phyloP scores from a whole-genome alignment of 2,888 invertebrate species.

The Iphiclides podalirius region DNA sequence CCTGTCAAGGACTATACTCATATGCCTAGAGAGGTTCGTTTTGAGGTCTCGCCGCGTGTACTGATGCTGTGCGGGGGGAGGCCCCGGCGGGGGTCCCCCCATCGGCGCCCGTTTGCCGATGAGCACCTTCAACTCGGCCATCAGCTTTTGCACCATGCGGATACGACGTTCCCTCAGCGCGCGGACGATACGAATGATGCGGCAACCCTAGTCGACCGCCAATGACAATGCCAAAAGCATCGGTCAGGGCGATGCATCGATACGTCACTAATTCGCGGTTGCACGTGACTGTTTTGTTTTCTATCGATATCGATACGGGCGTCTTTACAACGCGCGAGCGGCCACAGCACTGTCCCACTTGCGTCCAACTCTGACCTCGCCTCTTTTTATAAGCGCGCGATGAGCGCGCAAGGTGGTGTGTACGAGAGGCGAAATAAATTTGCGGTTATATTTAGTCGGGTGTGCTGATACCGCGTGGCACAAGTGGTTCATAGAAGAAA shows the following conservation, averaged over 20 bases:
- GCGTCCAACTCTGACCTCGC: conserved; percentile 67
- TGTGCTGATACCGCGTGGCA: conserved; percentile 48
- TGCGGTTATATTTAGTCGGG: conserved; percentile 68
- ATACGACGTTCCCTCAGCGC: conserved; percentile 64
- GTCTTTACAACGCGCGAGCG: conserved; percentile 71
- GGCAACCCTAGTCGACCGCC: conserved; percentile 56
- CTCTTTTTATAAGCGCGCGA: conserved; percentile 76
- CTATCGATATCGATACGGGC: conserved; percentile 66
- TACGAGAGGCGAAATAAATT: conserved; percentile 58
- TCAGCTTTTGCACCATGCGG: conserved; percentile 76
- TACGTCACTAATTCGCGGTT: conserved; percentile 53
- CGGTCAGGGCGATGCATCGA: conserved; percentile 68
- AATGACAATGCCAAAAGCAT: conserved; percentile 67
- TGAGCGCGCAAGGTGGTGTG: conserved; percentile 64
- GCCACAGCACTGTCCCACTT: conserved; percentile 65
- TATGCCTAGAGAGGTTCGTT: conserved; percentile 75
- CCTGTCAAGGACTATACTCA: conserved; percentile 78
- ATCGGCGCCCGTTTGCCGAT: conserved; percentile 72
- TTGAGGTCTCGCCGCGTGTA: conserved; percentile 73
- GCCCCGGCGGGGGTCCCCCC: conserved; percentile 47
- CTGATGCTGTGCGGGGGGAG: conserved; percentile 52
- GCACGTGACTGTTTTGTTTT: conserved; percentile 65
- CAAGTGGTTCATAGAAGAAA: neutral
- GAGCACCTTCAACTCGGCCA: conserved; percentile 78
- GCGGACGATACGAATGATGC: conserved; percentile 63